These are phyloP conservation scores for human (Homo sapiens) DNA, from an alignment of 2,113 vertebrate species.

Conservation along the genomic window GRCh38 chr1:95583001-95583500, in stretches of 20 bases:
- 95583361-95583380: conserved; percentile 70
- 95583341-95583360: conserved; percentile 69
- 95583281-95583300: conserved; percentile 55
- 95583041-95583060: not conserved
- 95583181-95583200: not conserved
- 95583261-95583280: conserved; percentile 23
- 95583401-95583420: conserved; percentile 78
- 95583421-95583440: conserved; percentile 83
- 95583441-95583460: conserved; percentile 84
- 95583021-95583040: conserved; percentile 26
- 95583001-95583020: not conserved
- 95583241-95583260: not conserved
- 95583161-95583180: not conserved
- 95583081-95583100: not conserved
- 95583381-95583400: conserved; percentile 77
- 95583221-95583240: not conserved
- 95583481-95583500: conserved; percentile 84
- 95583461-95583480: conserved; percentile 85
- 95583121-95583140: not conserved
- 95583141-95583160: not conserved
- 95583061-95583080: conserved; percentile 8
- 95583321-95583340: conserved; percentile 9
- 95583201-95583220: not conserved
- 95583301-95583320: conserved; percentile 51
- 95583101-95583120: not conserved